Conservation (phyloP, 2,113 vertebrate species). For the Sebastes fasciatus region DNA sequence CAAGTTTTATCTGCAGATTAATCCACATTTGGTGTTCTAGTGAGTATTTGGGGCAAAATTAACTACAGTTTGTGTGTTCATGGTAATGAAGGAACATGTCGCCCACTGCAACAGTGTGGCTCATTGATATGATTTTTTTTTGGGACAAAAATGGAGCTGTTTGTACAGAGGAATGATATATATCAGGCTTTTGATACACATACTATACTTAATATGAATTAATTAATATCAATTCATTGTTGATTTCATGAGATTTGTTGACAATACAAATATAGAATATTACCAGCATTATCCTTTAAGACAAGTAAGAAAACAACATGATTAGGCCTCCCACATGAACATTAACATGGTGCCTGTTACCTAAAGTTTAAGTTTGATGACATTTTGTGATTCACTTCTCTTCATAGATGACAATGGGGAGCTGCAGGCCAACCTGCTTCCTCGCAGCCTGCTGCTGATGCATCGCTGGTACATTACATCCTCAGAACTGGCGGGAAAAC, state of each 20-base stretch:
- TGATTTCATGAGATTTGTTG: neutral
- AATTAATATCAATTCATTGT: neutral
- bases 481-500: slow-evolving; percentile 93
- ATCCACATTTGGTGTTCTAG: too few relatives aligned
- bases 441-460: slow-evolving; percentile 96
- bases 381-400: slow-evolving; percentile 42
- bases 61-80: too few relatives aligned
- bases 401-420: slow-evolving; percentile 91
- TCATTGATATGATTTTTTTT: neutral
- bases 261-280: neutral
- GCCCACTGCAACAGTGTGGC: neutral
- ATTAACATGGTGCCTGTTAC: neutral
- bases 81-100: neutral
- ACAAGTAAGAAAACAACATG: neutral
- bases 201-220: neutral
- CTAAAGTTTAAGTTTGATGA: neutral
- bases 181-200: neutral
- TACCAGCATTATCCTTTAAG: neutral
- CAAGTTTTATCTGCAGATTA: too few relatives aligned
- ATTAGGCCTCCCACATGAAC: neutral
- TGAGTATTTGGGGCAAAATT: too few relatives aligned
- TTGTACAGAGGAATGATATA: neutral
- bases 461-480: slow-evolving; percentile 97
- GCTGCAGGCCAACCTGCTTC: slow-evolving; percentile 85
- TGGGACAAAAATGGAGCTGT: neutral